Conservation (phyloP, 2,888 invertebrate species). For the Rotaria magnacalcarata region DNA sequence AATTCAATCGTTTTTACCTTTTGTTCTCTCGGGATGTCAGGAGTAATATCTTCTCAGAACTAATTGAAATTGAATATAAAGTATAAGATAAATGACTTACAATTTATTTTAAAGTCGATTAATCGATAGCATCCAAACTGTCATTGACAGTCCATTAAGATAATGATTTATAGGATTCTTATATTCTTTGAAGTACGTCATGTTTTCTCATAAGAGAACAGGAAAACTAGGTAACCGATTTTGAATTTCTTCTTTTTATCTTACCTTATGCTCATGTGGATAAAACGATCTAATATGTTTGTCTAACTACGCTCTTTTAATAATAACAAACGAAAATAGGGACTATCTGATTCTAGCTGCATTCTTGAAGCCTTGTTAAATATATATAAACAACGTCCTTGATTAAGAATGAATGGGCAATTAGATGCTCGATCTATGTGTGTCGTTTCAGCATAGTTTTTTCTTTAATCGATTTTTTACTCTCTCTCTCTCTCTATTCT, state of each 20-base stretch:
- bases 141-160: background rate
- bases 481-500: background rate
- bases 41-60: background rate
- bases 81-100: background rate
- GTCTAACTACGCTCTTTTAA: background rate
- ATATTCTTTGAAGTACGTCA: background rate
- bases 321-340: background rate
- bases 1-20: background rate
- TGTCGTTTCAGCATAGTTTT: background rate
- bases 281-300: background rate
- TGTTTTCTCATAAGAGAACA: background rate
- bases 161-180: background rate
- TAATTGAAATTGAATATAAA: background rate
- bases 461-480: slow-evolving; percentile 18
- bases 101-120: background rate
- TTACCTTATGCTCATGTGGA: background rate
- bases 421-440: background rate
- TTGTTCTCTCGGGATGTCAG: no score
- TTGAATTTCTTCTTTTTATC: background rate
- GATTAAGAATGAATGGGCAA: slow-evolving; percentile 15
- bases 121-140: background rate
- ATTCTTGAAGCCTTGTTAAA: background rate
- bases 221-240: background rate
- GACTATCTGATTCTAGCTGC: background rate
- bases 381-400: background rate